Base-by-base conservation (phyloP, 2,888 invertebrate genomes). In the Caenorhabditis zanzibari region DNA sequence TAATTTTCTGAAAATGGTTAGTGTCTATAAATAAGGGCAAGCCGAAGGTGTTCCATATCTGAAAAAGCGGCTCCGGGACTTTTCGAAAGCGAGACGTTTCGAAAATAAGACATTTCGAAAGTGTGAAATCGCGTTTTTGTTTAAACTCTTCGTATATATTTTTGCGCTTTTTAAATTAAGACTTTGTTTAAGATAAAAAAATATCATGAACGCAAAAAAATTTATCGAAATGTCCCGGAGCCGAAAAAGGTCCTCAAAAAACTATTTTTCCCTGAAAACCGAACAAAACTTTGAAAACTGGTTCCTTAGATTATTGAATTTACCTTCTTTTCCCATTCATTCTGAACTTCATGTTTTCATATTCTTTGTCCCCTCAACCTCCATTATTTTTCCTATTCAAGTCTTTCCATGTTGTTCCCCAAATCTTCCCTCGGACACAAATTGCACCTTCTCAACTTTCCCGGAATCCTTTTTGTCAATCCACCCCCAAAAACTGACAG, bases 401-500 rank as follows among this genome's bases (percentile, higher is more conserved):
- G 14, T 26, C 26, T 4, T 12, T 26, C 24, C n/a, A 19, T 49
- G 7, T 49, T 19, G 14, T 47, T 7, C 47, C 10, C 49, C 10
- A n/a, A 49, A n/a, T 49, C 49, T 49, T 49, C 19, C 10, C 14
- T 47, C n/a, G n/a, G 47, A 47, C 47, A 47, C 47, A 47, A 47
- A 47, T 47, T 54, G 49, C 32, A 66, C 66, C 49, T 66, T 66
- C 49, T 28, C 54, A 12, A 26, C 2, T 54, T 54, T 54, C 26
- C 14, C 12, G 7, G 10, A 26, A 26, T 54, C 49, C 49, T 49
- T 19, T 26, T 32, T 2, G 41, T 41, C 19, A n/a, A 19, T 35
- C 14, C 66, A 66, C 35, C 59, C 35, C 35, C 35, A 49, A 41
- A 38, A 56, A 56, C 16, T 66, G 71, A 44, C 49, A 72, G 38